Evolutionary conservation across 1,140 invertebrate genomes (phyloP).

Genomic region (Drosophila nannoptera): DNA sequence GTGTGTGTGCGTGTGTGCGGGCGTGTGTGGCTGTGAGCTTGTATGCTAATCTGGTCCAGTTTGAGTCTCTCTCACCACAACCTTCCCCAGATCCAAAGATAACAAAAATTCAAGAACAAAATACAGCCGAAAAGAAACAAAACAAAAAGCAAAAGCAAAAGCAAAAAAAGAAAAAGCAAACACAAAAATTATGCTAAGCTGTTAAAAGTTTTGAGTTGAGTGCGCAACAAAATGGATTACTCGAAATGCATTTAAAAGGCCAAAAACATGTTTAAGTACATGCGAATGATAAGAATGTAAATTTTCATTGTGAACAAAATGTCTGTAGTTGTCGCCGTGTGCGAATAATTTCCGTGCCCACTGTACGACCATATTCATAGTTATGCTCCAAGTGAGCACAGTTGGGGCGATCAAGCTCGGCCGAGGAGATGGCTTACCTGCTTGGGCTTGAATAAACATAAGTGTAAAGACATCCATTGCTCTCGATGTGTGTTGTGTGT

Average conservation of each 20-base stretch:
- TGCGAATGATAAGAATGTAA: conserved; percentile 7
- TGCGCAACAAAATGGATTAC: conserved; percentile 31
- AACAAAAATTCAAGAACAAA: conserved; percentile 18
- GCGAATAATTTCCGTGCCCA: neutral
- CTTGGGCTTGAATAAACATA: neutral
- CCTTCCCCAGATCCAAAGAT: conserved; percentile 33
- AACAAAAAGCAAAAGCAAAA: conserved; percentile 16
- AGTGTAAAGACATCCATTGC: neutral
- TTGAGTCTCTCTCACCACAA: conserved; percentile 24
- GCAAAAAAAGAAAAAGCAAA: conserved; percentile 15
- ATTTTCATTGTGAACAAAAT: neutral
- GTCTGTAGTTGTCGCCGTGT: neutral
- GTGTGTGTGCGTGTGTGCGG: conserved; percentile 5
- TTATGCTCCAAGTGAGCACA: conserved; percentile 8
- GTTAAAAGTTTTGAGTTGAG: conserved; percentile 26
- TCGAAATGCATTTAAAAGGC: conserved; percentile 9
- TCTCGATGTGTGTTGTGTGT: neutral
- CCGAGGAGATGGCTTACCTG: neutral
- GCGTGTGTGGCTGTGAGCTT: neutral
- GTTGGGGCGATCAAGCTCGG: neutral
- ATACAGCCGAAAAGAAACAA: conserved; percentile 9
- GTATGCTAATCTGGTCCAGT: conserved; percentile 21
- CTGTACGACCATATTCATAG: neutral
- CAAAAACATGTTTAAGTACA: neutral
- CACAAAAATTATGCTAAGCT: neutral